These are phyloP conservation scores for Elaeidobius kamerunicus DNA, from an alignment of 2,888 invertebrate species.

Conservation along the genomic window DNA sequence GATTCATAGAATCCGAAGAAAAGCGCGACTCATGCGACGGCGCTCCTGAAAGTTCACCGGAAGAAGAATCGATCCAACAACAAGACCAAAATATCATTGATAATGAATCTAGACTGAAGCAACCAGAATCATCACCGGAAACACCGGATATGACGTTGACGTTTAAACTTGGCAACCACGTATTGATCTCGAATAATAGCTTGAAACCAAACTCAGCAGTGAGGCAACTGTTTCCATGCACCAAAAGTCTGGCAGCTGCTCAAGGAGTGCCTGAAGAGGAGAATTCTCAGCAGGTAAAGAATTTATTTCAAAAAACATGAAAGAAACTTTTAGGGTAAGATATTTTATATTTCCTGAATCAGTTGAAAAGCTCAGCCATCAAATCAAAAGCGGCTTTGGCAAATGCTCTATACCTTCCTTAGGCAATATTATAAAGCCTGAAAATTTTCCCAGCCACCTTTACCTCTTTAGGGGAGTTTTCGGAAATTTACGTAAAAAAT, in stretches of 20 bases:
- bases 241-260: constrained; percentile 53
- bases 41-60: constrained; percentile 44
- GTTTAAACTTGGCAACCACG: constrained; percentile 57
- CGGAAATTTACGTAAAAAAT: too few species aligned
- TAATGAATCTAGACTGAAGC: constrained; percentile 15
- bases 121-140: constrained; percentile 20
- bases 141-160: constrained; percentile 54
- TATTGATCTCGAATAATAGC: constrained; percentile 56
- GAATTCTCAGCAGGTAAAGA: constrained; percentile 28
- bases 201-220: constrained; percentile 76
- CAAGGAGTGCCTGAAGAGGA: constrained; percentile 35
- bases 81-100: constrained; percentile 32
- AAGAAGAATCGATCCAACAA: constrained; percentile 36
- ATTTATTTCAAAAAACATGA: too few species aligned
- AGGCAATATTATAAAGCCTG: constrained; percentile 10
- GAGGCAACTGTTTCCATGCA: constrained; percentile 75
- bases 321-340: too few species aligned
- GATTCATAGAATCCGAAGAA: constrained; percentile 57
- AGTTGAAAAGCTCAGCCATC: constrained; percentile 6
- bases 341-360: background rate
- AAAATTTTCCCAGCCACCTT: background rate
- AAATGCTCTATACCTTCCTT: constrained; percentile 12
- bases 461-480: background rate
- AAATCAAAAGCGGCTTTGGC: constrained; percentile 14
- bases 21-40: constrained; percentile 48